A percentile compares a stretch with the other conserved stretches of the same genome.
Conservation (phyloP, 2,113 vertebrate genomes). For the Onychostruthus taczanowskii region DNA sequence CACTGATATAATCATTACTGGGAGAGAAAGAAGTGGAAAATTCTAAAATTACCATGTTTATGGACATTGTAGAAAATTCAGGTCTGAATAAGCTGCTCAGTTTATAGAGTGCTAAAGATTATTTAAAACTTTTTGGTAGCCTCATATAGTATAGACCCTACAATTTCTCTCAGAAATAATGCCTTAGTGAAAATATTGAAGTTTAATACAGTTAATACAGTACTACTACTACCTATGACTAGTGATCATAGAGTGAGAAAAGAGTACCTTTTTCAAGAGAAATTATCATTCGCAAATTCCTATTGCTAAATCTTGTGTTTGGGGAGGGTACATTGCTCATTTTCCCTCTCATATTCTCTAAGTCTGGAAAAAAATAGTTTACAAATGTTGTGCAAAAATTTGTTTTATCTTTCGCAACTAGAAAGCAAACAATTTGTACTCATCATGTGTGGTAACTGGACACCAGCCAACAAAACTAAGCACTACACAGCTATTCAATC, state of each 20-base stretch:
- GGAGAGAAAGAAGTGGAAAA: slow-evolving; percentile 72
- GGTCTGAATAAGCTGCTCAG: neutral
- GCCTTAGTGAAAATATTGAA: neutral
- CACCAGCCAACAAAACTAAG: neutral
- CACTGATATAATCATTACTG: slow-evolving; percentile 62
- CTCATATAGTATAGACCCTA: neutral
- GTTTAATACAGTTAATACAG: neutral
- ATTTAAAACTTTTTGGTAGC: neutral
- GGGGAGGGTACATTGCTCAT: accelerated
- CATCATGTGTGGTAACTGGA: neutral
- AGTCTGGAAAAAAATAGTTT: neutral
- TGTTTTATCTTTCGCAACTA: neutral
- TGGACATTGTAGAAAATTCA: slow-evolving; percentile 52
- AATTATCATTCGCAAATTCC: neutral
- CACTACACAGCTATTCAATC: accelerated
- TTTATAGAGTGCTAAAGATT: slow-evolving; percentile 29
- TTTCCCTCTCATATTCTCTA: neutral
- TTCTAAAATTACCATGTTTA: slow-evolving; percentile 93
- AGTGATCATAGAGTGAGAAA: neutral
- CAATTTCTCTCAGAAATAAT: neutral
- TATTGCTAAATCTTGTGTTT: accelerated
- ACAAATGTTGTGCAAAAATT: neutral
- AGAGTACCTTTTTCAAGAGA: neutral
- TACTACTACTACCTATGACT: neutral
- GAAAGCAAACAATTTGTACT: neutral